Evolutionary conservation across 2,797 vertebrate genomes (phyloP), one percentile per base, ranked within the genome.

Genomic region (Podargus strigoides): DNA sequence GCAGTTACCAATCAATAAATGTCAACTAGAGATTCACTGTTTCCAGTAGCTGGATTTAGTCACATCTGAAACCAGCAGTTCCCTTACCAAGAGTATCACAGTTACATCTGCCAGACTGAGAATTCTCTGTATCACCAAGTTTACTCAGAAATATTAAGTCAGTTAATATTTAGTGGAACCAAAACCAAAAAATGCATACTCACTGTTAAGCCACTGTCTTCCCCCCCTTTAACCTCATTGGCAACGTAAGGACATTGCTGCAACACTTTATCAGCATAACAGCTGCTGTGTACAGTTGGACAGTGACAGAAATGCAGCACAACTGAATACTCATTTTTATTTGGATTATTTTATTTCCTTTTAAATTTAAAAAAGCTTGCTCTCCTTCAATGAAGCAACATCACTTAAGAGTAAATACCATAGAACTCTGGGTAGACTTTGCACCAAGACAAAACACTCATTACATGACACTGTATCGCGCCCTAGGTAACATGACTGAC

Each of bases 391-490:
- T 10, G 21, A 69, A 36, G 26, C 20, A 76, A 64, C 9, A 49
- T 6, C 27, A 58, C 44, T 56, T 53, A 12, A 0, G 3, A 66
- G 44, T 41, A 89, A 91, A 59, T 8, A 36, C 24, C 28, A 55
- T 0, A 68, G 42, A 69, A 41, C 39, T 44, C 11, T 5, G 5
- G 13, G 36, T 2, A 87, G 49, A 76, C 58, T 64, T 73, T 9
- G 42, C 12, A 89, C 30, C 36, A 66, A 68, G 24, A 58, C 1
- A 1, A 46, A 92, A 80, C 4, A 41, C 27, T 55, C 42, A 23
- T 11, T 24, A 46, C 13, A 8, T 0, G 5, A 76, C 39, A 30
- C 32, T 8, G 50, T 46, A 49, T 0, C 4, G 5, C 75, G 39
- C 5, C 46, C 28, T 3, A 74, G 60, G 41, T 49, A 87, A 86